Evolutionary conservation across 2,888 invertebrate species (phyloP).

Genomic region (Pristionchus exspectatus): DNA sequence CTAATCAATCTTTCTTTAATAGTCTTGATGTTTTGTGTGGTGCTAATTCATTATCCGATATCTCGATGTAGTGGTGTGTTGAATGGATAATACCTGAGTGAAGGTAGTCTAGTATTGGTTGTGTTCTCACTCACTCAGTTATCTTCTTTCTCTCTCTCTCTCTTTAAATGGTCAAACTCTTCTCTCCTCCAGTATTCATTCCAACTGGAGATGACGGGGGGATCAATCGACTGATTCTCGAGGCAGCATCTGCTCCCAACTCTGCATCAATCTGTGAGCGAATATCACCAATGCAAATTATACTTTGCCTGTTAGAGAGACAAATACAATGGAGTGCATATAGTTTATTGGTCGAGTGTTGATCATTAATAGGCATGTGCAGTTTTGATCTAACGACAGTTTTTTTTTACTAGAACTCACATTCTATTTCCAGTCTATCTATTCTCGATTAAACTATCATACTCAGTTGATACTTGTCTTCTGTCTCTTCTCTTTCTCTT

Average conservation of each 20-base stretch:
- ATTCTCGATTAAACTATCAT: background rate
- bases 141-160: background rate
- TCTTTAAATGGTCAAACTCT: background rate
- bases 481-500: constrained; percentile 27
- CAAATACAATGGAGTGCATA: background rate
- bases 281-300: background rate
- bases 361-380: constrained; percentile 38
- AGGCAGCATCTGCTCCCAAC: constrained; percentile 50
- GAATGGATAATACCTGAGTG: background rate
- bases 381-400: constrained; percentile 4
- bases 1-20: background rate
- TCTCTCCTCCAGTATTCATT: constrained; percentile 28
- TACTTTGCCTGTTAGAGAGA: constrained; percentile 7
- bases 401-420: background rate
- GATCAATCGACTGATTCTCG: constrained; percentile 49
- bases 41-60: background rate
- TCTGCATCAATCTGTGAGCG: constrained; percentile 53
- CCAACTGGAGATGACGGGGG: background rate
- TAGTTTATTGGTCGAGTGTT: background rate
- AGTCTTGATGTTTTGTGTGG: background rate
- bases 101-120: background rate
- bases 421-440: background rate
- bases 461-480: constrained; percentile 54
- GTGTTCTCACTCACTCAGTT: background rate
- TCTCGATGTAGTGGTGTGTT: background rate